Evolutionary conservation across 35 echinoderm and acorn worm genomes (phyloP), one percentile per base, ranked within the genome.

Genomic region (Apostichopus parvimensis): DNA sequence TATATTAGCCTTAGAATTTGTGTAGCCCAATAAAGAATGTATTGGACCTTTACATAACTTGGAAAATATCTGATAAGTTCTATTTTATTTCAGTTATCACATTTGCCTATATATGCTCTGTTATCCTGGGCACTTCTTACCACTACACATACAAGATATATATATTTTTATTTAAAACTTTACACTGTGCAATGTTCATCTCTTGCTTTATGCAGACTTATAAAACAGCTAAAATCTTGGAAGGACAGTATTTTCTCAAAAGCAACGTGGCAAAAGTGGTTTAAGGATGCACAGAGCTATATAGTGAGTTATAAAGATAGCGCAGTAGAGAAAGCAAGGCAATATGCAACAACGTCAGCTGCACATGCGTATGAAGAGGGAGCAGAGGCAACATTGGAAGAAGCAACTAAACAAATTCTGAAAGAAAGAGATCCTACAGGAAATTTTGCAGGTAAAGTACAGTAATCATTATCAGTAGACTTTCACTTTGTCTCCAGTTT

Each of bases 211-310:
- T n/a, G 9, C 54, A 84, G 81, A 60, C 56, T 84, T 23, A 55
- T 84, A 7, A 53, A 17, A 5, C 54, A 84, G 18, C 58, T 84
- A 18, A 15, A 60, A 84, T 21, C n/a, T 59, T 84, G 81, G 81
- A 84, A 84, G 57, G 57, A 84, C 52, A 84, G 57, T 20, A 84
- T 84, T 58, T 84, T 84, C 20, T 17, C 81, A 4, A 84, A 22
- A 84, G 81, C 56, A 84, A 84, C 81, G 9, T 84, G 81, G 81
- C 53, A 58, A 24, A 53, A 84, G 54, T 84, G 81, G 81, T 84
- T 84, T 59, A 56, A 58, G 15, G 81, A 84, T 84, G 57, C 52
- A 59, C 53, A 84, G 52, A 59, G 58, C 81, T 84, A 8, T 59
- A 58, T 60, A 7, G 11, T 58, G 0, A 84, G 21, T 59, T 84